phyloP scores from a whole-genome alignment of 2,888 invertebrate genomes.

The Ctena decussata region DNA sequence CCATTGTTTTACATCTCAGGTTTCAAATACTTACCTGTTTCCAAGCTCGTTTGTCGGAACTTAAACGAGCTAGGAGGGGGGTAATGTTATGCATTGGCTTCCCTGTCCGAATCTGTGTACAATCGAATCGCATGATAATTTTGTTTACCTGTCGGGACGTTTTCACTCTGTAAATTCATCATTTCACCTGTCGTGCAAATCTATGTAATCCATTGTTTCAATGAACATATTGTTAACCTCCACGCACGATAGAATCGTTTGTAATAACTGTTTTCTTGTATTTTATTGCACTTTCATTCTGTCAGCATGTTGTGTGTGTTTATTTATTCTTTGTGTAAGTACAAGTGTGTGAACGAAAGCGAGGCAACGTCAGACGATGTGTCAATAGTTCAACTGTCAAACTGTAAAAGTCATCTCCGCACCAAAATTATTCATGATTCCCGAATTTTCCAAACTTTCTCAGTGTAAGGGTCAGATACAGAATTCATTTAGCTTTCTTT shows the following conservation, averaged over 20 bases:
- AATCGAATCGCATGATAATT: not conserved
- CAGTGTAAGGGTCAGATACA: not conserved
- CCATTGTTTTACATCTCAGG: too few relatives aligned
- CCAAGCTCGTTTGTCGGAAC: not conserved
- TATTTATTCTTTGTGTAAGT: not conserved
- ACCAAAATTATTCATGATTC: not conserved
- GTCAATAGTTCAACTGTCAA: not conserved
- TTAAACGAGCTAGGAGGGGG: conserved; percentile 3
- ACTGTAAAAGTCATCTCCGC: not conserved
- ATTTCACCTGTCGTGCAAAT: not conserved
- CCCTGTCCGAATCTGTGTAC: not conserved
- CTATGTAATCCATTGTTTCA: not conserved
- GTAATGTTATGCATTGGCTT: not conserved
- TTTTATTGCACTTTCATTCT: not conserved
- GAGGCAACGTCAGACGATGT: not conserved
- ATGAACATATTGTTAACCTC: not conserved
- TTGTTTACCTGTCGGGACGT: not conserved
- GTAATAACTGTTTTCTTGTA: not conserved
- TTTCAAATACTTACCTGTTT: not conserved
- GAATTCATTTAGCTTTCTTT: not conserved
- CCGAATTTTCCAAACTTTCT: not conserved
- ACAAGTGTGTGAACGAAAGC: not conserved
- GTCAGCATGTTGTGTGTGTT: not conserved
- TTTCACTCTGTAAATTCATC: not conserved
- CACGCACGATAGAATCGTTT: not conserved